Base-by-base conservation (phyloP, 2,797 vertebrate genomes). In the Diplodus sargus region DNA sequence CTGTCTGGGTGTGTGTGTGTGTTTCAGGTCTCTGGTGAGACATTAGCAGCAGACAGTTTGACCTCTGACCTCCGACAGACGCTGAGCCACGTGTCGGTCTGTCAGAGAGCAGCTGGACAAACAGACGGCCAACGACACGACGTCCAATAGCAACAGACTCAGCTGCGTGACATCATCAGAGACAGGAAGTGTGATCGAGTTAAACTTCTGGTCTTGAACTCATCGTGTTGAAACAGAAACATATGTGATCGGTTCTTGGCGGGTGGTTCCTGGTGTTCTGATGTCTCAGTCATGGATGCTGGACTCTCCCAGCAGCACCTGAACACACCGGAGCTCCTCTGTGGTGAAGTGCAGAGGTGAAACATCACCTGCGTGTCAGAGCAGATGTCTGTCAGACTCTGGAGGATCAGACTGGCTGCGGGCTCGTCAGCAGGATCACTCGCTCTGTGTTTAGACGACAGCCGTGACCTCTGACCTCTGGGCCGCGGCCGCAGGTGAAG, bases 21-120 rank as follows among this genome's bases (percentile, higher is more conserved):
- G 43, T 59, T 34, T 63, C 57, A 57, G 62, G 70, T 79, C 76
- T 77, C 81, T 62, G 54, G 61, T 73, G 67, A 61, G 58, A 74
- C 73, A 81, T 73, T 78, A 84, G 52, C 20, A 49, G 34, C 70
- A 74, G 52, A 51, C 60, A 25, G 34, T 58, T 52, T 83, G 78
- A 89, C 74, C 87, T 79, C 62, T 86, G 75, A 85, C 79, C 89
- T 70, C 28, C 22, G 73, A 58, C 57, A 25, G 77, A 2, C 16
- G 78, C 77, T 58, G 52, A 30, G 74, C 65, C 88, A 80, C 87
- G 72, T 82, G 84, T 53, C 58, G 51, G 60, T 70, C 74, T 72
- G 68, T 60, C 34, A 22, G 43, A 54, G 51, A 23, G 52, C 39
- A 71, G 61, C 68, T 72, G 62, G 34, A 63, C 64, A 43, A 67